Percentiles rank a stretch among this genome's conserved stretches.
These are phyloP conservation scores for Brachyalestes nurse DNA, from an alignment of 2,797 vertebrate species.

Conservation along the genomic window DNA sequence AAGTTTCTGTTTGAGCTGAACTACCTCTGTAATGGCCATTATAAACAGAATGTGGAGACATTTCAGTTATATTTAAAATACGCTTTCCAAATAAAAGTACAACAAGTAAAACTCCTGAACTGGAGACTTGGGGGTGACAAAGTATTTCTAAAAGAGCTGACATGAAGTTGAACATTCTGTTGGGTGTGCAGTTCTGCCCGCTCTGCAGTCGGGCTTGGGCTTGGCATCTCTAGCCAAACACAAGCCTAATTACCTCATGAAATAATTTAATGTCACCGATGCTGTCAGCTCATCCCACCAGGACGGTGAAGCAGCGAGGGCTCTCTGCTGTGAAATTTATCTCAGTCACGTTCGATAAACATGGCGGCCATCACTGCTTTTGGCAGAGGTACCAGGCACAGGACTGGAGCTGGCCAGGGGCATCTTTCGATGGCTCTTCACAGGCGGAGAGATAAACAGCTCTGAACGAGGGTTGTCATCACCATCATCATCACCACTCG, in stretches of 20 bases:
- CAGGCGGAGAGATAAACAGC: constrained; percentile 19
- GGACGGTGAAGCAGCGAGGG: constrained; percentile 83
- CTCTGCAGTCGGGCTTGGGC: constrained; percentile 23
- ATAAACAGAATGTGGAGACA: neutral
- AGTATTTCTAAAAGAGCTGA: constrained; percentile 3
- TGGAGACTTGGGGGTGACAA: neutral
- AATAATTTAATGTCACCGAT: constrained; percentile 80
- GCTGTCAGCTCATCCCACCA: constrained; percentile 81
- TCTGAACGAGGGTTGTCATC: constrained; percentile 15
- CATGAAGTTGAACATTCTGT: constrained; percentile 21
- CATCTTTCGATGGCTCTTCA: constrained; percentile 13
- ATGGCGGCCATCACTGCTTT: constrained; percentile 82
- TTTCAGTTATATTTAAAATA: neutral
- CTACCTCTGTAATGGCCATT: neutral
- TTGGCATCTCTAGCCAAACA: constrained; percentile 72
- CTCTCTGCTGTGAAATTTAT: constrained; percentile 89
- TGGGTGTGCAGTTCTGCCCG: constrained; percentile 11
- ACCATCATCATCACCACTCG: constrained; percentile 23
- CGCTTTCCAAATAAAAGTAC: neutral
- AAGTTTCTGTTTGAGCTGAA: neutral
- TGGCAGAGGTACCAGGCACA: constrained; percentile 67
- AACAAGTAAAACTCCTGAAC: constrained; percentile 6
- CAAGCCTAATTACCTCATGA: constrained; percentile 78
- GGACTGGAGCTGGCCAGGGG: constrained; percentile 22
- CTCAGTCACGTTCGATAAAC: constrained; percentile 89